phyloP scores from a whole-genome alignment of 2,888 invertebrate species.

The Calliopum simillimum region DNA sequence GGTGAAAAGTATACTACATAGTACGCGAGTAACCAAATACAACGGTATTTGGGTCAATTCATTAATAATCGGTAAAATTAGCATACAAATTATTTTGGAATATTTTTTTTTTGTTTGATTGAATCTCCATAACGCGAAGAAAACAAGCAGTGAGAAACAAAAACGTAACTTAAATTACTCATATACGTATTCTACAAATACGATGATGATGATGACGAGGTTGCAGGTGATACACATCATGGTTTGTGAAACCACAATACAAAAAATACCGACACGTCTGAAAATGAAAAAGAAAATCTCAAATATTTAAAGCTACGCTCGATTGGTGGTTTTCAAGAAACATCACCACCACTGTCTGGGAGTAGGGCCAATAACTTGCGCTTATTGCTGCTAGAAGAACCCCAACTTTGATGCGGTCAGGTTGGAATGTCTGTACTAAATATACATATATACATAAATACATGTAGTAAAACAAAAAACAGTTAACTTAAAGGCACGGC shows the following conservation, averaged over 20 bases:
- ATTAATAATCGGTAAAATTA: constrained; percentile 62
- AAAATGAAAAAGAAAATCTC: constrained; percentile 1
- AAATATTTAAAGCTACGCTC: not conserved
- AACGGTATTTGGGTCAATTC: constrained; percentile 63
- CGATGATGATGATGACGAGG: not conserved
- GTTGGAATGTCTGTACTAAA: constrained; percentile 25
- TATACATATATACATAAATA: no score
- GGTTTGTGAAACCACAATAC: not conserved
- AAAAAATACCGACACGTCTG: not conserved
- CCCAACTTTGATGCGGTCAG: constrained; percentile 3
- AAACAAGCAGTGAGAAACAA: constrained; percentile 14
- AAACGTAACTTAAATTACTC: not conserved
- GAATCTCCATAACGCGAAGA: constrained; percentile 17
- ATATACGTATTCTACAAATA: constrained; percentile 12
- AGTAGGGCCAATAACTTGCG: constrained; percentile 4
- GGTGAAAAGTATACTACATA: no score
- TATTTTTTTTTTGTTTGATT: constrained; percentile 15
- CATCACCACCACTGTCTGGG: not conserved
- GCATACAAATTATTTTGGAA: constrained; percentile 46
- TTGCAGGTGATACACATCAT: constrained; percentile 16
- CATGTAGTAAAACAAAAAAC: constrained; percentile 51
- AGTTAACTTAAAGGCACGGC: constrained; percentile 51
- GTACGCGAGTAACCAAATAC: no score
- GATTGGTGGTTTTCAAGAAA: not conserved
- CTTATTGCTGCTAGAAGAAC: not conserved